A percentile compares a stretch with the other conserved stretches of the same genome.
phyloP scores from a whole-genome alignment of 2,797 vertebrate genomes.

The Siniperca undulata region DNA sequence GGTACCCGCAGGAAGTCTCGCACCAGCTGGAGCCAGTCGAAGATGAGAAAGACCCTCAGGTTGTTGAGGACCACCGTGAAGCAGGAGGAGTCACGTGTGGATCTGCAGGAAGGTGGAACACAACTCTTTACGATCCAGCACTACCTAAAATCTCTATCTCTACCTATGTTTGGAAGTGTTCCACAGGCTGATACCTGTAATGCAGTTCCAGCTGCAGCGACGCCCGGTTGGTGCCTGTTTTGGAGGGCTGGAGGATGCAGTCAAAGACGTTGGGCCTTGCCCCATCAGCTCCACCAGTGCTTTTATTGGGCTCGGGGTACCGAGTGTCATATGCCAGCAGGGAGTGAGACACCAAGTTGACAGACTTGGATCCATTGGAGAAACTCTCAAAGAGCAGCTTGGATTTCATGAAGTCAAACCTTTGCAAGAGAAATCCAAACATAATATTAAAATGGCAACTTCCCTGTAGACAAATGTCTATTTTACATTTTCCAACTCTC shows the following conservation, averaged over 20 bases:
- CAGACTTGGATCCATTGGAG: constrained; percentile 94
- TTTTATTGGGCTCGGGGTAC: constrained; percentile 70
- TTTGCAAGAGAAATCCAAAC: constrained; percentile 60
- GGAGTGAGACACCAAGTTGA: constrained; percentile 97
- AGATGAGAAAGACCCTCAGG: constrained; percentile 95
- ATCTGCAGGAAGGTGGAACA: constrained; percentile 79
- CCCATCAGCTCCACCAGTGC: constrained; percentile 17
- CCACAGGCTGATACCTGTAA: constrained; percentile 86
- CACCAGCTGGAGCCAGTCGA: constrained; percentile 95
- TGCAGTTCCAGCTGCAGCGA: constrained; percentile 96
- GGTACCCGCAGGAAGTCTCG: constrained; percentile 91
- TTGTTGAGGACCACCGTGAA: constrained; percentile 98
- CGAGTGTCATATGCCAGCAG: constrained; percentile 96
- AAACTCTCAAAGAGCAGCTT: constrained; percentile 97
- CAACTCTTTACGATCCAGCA: neutral
- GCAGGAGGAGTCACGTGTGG: constrained; percentile 93
- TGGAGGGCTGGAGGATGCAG: constrained; percentile 96
- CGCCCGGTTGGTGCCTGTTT: constrained; percentile 88
- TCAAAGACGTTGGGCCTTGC: constrained; percentile 89
- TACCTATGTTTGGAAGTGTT: neutral
- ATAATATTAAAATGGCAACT: neutral
- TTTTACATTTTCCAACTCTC: neutral
- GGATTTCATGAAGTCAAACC: constrained; percentile 99
- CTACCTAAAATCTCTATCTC: neutral
- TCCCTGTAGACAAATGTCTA: neutral